These are phyloP conservation scores for Brotula barbata DNA, from an alignment of 2,797 vertebrate species.

Conservation along the genomic window DNA sequence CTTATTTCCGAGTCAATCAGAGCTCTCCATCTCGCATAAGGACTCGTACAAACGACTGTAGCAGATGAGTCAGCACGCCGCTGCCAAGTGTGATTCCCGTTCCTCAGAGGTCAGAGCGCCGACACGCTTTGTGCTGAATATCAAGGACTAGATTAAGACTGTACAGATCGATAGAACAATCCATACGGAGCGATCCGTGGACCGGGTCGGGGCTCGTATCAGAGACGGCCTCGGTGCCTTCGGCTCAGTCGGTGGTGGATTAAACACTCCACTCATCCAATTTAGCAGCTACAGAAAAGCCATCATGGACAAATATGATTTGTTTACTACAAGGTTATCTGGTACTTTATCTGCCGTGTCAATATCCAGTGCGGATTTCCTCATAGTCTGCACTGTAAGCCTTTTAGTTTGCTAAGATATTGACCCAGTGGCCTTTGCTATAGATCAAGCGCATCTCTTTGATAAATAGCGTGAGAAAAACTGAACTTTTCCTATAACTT, in stretches of 20 bases:
- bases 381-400: slow-evolving; percentile 12
- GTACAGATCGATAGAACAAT: slow-evolving; percentile 72
- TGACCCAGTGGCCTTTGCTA: slow-evolving; percentile 15
- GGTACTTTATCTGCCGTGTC: slow-evolving; percentile 31
- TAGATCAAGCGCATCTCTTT: slow-evolving; percentile 26
- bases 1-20: slow-evolving; percentile 40
- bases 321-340: slow-evolving; percentile 27
- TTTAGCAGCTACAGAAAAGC: slow-evolving; percentile 53
- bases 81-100: slow-evolving; percentile 66
- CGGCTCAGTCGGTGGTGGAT: slow-evolving; percentile 62
- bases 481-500: too few relatives aligned
- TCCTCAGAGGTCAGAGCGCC: slow-evolving; percentile 67
- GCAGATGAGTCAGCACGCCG: slow-evolving; percentile 69
- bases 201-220: slow-evolving; percentile 54
- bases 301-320: slow-evolving; percentile 40
- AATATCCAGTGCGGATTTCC: slow-evolving; percentile 24
- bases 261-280: slow-evolving; percentile 68
- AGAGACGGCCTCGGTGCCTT: slow-evolving; percentile 48
- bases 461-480: slow-evolving; percentile 13
- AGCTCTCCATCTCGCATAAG: slow-evolving; percentile 31
- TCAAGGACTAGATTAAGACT: slow-evolving; percentile 76
- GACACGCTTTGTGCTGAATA: slow-evolving; percentile 73
- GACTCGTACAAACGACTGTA: slow-evolving; percentile 48
- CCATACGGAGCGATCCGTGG: slow-evolving; percentile 60
- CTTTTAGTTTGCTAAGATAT: slow-evolving; percentile 14